phyloP scores from a whole-genome alignment of 2,113 vertebrate species.

The cattle (Bos taurus) region ARS-UCD2.0 NC_037332.1:70054501-70055000 shows the following conservation, averaged over 20 bases:
- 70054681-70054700: not conserved
- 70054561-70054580: not conserved
- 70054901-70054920: conserved; percentile 47
- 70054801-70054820: conserved; percentile 43
- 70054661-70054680: conserved; percentile 57
- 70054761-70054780: conserved; percentile 54
- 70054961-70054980: conserved; percentile 27
- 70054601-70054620: conserved; percentile 5
- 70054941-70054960: conserved; percentile 30
- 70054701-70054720: not conserved
- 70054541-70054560: not conserved
- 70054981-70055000: conserved; percentile 8
- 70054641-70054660: conserved; percentile 36
- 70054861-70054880: conserved; percentile 44
- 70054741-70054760: not conserved
- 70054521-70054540: not conserved
- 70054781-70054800: conserved; percentile 61
- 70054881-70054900: conserved; percentile 42
- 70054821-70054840: conserved; percentile 67
- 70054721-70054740: not conserved
- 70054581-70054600: conserved; percentile 39
- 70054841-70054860: conserved; percentile 48
- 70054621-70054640: not conserved
- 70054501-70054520: not conserved
- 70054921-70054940: conserved; percentile 49